Base-by-base conservation (phyloP, 2,797 vertebrate genomes). In the Huso huso region DNA sequence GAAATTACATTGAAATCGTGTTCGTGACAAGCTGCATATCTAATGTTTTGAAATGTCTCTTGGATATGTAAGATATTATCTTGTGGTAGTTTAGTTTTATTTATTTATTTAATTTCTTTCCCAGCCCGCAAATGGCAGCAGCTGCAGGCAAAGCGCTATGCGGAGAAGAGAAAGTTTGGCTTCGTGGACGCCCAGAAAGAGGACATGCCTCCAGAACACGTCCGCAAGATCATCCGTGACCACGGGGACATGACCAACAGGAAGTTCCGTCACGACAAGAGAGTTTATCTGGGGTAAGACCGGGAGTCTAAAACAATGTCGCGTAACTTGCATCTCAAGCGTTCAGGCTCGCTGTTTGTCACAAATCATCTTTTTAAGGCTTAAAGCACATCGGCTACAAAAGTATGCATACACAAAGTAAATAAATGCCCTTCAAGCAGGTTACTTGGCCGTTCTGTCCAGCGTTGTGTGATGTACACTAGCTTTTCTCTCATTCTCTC, bases 221-320 rank as follows among this genome's bases (percentile, higher is more conserved):
- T 99, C 18, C 91, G 97, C 1, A 99, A 99, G 73, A 99, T 99
- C 72, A 99, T 99, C 79, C 91, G 97, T 66, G 97, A 99, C 80
- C 97, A 99, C 50, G 97, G 97, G 9, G 97, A 99, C 79, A 99
- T 99, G 97, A 99, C 97, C 66, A 99, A 99, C 69, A 92, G 97
- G 76, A 99, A 99, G 68, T 99, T 99, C 76, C 96, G 97, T 0
- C 97, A 99, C 63, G 97, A 99, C 87, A 99, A 99, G 73, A 90
- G 97, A 6, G 97, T 99, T 13, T 99, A 99, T 70, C 85, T 99
- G 55, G 97, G 97, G 96, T 98, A 86, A 89, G 64, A 49, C 2
- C 23, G 23, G 23, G 23, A 37, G 23, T 4, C 23, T 37, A 3
- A 37, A 37, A 37, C 23, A 37, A 37, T 0, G 2, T 37, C 23